These are phyloP conservation scores for Exephanes ischioxanthus DNA, from an alignment of 2,888 invertebrate species.

Conservation along the genomic window DNA sequence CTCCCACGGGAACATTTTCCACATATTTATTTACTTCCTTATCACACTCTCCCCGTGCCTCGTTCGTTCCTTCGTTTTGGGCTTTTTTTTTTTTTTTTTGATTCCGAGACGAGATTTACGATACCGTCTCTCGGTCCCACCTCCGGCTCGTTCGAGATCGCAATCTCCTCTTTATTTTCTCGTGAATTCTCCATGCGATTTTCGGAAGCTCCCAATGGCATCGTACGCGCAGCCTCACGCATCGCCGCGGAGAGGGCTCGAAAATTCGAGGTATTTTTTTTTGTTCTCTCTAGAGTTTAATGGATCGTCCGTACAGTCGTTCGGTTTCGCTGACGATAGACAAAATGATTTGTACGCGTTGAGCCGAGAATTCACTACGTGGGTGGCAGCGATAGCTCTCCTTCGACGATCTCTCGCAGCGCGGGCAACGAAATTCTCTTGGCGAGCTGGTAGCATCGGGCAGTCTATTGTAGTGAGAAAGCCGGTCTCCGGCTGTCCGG, in stretches of 20 bases:
- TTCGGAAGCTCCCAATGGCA: conserved; percentile 23
- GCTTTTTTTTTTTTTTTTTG: neutral
- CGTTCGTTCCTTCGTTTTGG: conserved; percentile 52
- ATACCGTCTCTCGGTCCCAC: conserved; percentile 35
- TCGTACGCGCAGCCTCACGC: too few relatives aligned
- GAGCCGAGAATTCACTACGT: conserved; percentile 73
- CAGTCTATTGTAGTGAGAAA: conserved; percentile 32
- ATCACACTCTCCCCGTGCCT: conserved; percentile 69
- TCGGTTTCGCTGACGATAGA: conserved; percentile 23
- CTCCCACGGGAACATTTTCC: conserved; percentile 81
- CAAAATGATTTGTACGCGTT: conserved; percentile 44
- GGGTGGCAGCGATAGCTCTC: conserved; percentile 83
- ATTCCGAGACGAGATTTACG: conserved; percentile 65
- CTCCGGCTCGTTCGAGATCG: conserved; percentile 47
- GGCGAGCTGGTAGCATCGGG: conserved; percentile 41
- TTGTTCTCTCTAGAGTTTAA: too few relatives aligned
- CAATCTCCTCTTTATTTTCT: conserved; percentile 62
- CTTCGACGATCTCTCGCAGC: conserved; percentile 42
- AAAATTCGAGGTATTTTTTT: neutral
- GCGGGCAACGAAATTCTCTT: conserved; percentile 26
- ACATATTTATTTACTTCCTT: conserved; percentile 82
- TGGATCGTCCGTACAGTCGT: neutral
- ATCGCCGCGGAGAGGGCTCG: neutral
- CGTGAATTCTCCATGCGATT: conserved; percentile 27
- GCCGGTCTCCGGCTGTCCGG: conserved; percentile 44